Conservation (phyloP, 2,888 invertebrate genomes). For the Noctua janthina region DNA sequence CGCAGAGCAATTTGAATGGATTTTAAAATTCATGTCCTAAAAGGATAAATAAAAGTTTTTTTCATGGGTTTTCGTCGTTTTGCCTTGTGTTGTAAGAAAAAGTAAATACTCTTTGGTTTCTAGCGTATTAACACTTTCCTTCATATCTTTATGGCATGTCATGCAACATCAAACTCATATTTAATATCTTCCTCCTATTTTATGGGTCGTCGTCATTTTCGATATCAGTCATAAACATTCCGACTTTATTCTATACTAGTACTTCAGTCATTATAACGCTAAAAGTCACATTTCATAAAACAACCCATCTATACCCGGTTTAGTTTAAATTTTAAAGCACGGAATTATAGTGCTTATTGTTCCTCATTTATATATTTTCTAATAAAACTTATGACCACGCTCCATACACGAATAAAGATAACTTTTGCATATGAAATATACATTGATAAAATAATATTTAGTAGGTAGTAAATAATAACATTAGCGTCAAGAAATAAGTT, state of each 20-base stretch:
- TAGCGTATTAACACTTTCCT: neutral
- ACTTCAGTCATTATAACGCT: neutral
- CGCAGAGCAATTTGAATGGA: neutral
- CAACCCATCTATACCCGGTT: conserved; percentile 8
- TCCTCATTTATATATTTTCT: conserved; percentile 8
- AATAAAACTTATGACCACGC: neutral
- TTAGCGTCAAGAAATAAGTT: neutral
- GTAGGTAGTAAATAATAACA: neutral
- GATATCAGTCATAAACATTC: conserved; percentile 27
- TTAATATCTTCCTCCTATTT: conserved; percentile 15
- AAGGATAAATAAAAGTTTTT: neutral
- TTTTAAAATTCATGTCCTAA: neutral
- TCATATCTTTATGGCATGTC: neutral
- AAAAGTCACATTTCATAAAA: conserved; percentile 7
- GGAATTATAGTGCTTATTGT: conserved; percentile 13
- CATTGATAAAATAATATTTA: neutral
- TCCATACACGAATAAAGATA: neutral
- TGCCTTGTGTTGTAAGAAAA: neutral
- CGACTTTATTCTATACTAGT: neutral
- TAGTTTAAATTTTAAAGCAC: conserved; percentile 19
- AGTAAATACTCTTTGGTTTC: neutral
- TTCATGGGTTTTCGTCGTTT: neutral
- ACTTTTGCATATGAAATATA: neutral
- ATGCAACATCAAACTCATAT: conserved; percentile 6
- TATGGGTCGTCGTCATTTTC: conserved; percentile 12